Evolutionary conservation across 2,888 invertebrate genomes (phyloP).

Genomic region (Meganola albula): DNA sequence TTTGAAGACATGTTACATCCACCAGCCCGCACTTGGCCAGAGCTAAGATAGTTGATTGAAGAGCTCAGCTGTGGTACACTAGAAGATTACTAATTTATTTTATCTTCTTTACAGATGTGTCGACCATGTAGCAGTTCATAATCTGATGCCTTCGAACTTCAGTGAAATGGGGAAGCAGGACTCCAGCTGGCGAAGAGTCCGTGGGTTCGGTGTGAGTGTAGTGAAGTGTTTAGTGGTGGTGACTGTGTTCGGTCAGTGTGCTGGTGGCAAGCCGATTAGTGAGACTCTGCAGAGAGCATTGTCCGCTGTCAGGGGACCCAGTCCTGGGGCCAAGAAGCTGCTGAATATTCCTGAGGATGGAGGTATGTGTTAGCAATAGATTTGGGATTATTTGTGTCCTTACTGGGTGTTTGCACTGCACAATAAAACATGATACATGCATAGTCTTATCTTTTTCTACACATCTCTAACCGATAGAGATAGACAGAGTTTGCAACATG

Average conservation of each 20-base stretch:
- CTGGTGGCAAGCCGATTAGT: conserved; percentile 66
- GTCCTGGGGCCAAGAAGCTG: conserved; percentile 73
- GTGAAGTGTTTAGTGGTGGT: conserved; percentile 49
- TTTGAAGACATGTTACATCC: no score
- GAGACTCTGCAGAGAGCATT: conserved; percentile 73
- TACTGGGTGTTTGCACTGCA: no score
- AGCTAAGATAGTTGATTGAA: no score
- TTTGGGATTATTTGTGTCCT: no score
- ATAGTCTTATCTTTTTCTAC: no score
- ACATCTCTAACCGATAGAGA: no score
- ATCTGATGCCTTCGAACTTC: conserved; percentile 28
- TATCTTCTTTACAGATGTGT: conserved; percentile 36
- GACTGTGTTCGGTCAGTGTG: conserved; percentile 44
- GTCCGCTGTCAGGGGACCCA: conserved; percentile 71
- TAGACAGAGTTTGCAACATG: no score
- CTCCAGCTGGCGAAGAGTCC: conserved; percentile 49
- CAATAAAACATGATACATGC: no score
- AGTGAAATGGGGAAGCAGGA: conserved; percentile 45
- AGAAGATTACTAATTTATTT: background rate
- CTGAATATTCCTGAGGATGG: conserved; percentile 75
- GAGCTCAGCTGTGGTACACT: background rate
- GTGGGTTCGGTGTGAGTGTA: conserved; percentile 37
- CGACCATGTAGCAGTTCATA: conserved; percentile 33
- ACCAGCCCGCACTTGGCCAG: no score
- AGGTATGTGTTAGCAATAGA: no score